These are phyloP conservation scores for Exocentrus adspersus DNA, from an alignment of 2,888 invertebrate genomes.

Conservation along the genomic window DNA sequence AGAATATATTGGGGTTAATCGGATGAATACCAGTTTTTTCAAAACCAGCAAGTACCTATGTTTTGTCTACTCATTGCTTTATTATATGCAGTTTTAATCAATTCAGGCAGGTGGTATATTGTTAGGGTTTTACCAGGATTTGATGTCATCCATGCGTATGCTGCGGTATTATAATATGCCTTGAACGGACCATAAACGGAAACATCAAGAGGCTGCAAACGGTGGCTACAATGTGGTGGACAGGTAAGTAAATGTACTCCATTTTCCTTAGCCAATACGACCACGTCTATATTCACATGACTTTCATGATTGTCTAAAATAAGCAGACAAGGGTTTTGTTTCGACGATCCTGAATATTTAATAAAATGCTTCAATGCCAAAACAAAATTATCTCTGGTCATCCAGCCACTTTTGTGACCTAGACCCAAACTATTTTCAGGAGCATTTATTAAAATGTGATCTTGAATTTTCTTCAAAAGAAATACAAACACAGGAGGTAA, in stretches of 20 bases:
- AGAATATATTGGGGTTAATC: conserved; percentile 22
- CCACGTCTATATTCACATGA: conserved; percentile 25
- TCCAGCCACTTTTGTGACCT: conserved; percentile 24
- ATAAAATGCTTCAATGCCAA: conserved; percentile 26
- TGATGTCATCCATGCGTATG: conserved; percentile 21
- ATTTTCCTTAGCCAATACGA: conserved; percentile 6
- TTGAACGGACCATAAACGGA: conserved; percentile 29
- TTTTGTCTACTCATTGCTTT: conserved; percentile 27
- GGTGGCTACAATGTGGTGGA: conserved; percentile 30
- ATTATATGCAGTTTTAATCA: conserved; percentile 21
- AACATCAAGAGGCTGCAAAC: conserved; percentile 32
- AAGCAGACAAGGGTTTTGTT: conserved; percentile 17
- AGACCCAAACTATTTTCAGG: conserved; percentile 27
- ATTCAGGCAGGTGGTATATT: conserved; percentile 27
- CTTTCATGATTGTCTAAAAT: conserved; percentile 30
- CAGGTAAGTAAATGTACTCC: conserved; percentile 29
- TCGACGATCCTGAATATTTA: neutral
- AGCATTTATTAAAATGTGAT: conserved; percentile 26
- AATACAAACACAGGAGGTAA: conserved; percentile 18
- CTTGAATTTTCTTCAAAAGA: conserved; percentile 1
- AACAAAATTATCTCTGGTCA: conserved; percentile 25
- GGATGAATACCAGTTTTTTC: conserved; percentile 28
- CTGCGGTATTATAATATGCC: conserved; percentile 10
- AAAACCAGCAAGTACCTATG: conserved; percentile 32
- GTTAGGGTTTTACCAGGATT: conserved; percentile 27